A percentile compares a stretch with the other conserved stretches of the same genome.
phyloP scores from a whole-genome alignment of 2,797 vertebrate genomes.

The Phyllotis vaccarum region DNA sequence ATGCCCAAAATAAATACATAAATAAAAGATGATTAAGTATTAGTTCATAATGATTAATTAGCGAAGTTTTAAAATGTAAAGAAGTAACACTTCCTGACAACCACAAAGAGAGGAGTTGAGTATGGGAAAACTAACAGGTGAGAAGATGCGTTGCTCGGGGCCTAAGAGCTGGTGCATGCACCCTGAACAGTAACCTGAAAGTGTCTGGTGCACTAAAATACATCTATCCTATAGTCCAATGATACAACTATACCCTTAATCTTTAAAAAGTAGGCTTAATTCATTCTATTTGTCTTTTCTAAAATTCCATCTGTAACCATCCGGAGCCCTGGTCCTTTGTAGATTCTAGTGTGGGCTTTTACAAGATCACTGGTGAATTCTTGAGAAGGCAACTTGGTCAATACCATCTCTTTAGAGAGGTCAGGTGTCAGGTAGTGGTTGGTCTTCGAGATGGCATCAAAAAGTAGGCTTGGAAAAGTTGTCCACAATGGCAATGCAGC shows the following conservation, averaged over 20 bases:
- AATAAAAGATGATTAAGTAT: background rate
- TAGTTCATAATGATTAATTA: background rate
- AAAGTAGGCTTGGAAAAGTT: background rate
- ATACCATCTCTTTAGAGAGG: background rate
- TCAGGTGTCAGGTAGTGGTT: background rate
- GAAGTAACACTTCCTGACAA: background rate
- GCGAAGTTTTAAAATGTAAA: slow-evolving; percentile 39
- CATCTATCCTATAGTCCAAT: background rate
- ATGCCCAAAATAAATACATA: background rate
- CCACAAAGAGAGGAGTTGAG: background rate
- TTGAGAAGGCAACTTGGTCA: background rate
- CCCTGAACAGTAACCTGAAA: background rate
- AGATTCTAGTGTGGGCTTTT: background rate
- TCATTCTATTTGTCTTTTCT: background rate
- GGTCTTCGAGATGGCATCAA: background rate
- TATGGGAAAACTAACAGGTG: background rate
- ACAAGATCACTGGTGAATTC: background rate
- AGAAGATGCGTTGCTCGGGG: background rate
- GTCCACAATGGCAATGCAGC: background rate
- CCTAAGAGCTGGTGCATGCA: background rate
- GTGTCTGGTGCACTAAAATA: background rate
- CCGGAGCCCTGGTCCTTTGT: background rate
- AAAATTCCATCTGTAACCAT: background rate
- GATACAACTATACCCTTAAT: background rate
- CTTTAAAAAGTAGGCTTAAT: background rate